These are phyloP conservation scores for Scomberomorus guttatus DNA, from an alignment of 2,797 vertebrate genomes.

Conservation along the genomic window DNA sequence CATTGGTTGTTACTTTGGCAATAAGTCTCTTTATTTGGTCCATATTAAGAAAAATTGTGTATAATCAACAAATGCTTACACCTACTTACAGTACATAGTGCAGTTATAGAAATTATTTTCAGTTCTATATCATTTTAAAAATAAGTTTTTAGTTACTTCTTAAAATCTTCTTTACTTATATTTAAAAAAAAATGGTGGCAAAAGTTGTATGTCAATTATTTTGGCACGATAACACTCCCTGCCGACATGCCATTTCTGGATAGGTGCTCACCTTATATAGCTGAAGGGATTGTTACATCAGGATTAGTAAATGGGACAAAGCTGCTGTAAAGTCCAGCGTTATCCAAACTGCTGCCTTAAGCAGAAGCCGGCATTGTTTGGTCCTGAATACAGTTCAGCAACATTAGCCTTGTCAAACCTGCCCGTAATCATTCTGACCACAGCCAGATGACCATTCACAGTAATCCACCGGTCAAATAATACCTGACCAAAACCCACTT, in stretches of 20 bases:
- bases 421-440: slow-evolving; percentile 29
- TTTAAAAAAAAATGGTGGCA: too few species aligned
- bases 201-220: too few species aligned
- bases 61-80: too few species aligned
- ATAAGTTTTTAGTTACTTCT: too few species aligned
- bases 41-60: too few species aligned
- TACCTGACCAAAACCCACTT: slow-evolving; percentile 37
- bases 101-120: too few species aligned
- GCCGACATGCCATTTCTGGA: background rate
- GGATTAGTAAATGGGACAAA: slow-evolving; percentile 5
- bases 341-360: background rate
- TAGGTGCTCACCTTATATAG: background rate
- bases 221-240: background rate
- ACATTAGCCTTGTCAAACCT: slow-evolving; percentile 18
- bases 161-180: background rate
- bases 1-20: too few species aligned
- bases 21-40: too few species aligned
- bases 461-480: slow-evolving; percentile 42
- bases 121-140: too few species aligned
- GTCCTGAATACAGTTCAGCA: background rate
- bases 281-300: background rate
- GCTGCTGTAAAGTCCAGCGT: background rate
- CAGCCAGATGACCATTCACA: slow-evolving; percentile 31
- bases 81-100: too few species aligned
- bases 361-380: slow-evolving; percentile 7